Evolutionary conservation across 2,888 invertebrate species (phyloP).

Genomic region (Hartigia nigra): DNA sequence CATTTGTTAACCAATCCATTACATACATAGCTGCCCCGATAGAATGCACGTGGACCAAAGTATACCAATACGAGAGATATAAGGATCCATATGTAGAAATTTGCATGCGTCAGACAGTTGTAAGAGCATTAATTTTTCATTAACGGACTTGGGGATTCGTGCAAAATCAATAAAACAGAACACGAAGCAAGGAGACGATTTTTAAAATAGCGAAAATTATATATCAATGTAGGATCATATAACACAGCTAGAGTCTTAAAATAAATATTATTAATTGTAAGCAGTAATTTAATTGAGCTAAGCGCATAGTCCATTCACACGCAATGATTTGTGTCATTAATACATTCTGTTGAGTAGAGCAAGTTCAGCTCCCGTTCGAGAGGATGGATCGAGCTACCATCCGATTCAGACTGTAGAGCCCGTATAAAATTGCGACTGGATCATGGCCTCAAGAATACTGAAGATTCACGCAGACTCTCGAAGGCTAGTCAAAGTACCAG

Average conservation of each 20-base stretch:
- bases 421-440: conserved; percentile 73
- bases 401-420: conserved; percentile 68
- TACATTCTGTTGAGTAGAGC: conserved; percentile 68
- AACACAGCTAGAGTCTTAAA: neutral
- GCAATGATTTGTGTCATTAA: neutral
- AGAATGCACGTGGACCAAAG: neutral
- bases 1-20: neutral
- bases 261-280: neutral
- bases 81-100: neutral
- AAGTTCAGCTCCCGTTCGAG: conserved; percentile 86
- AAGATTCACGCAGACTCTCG: conserved; percentile 49
- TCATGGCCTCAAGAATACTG: conserved; percentile 67
- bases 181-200: no score
- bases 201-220: neutral
- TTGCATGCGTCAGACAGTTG: neutral
- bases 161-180: neutral
- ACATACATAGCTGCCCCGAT: neutral
- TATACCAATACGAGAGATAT: neutral
- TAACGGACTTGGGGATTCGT: neutral
- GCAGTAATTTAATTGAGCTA: neutral
- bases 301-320: neutral
- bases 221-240: neutral
- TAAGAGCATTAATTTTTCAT: neutral
- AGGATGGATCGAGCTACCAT: conserved; percentile 80
- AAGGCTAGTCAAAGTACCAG: conserved; percentile 45